Evolutionary conservation across 2,797 vertebrate species (phyloP), one percentile per base, ranked within the genome.

Genomic region (Labroides dimidiatus): DNA sequence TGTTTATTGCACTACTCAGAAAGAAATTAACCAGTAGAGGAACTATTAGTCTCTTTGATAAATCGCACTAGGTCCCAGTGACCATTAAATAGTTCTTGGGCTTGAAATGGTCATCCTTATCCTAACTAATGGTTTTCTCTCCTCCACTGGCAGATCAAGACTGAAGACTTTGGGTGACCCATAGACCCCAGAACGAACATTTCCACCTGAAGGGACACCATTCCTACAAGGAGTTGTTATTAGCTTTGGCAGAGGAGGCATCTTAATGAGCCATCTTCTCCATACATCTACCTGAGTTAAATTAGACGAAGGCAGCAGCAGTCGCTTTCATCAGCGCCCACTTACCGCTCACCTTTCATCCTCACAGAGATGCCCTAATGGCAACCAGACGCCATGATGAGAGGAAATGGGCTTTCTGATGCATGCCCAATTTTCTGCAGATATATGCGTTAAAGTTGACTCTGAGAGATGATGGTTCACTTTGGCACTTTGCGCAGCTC

Each of bases 321-420:
- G 37, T 49, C 20, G 61, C 75, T 85, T 82, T 83, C 73, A 72
- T 84, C 81, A 69, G 62, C 50, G 19, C 68, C 77, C 71, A 48
- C 74, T 67, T 39, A n/a, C 19, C 10, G 51, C 51, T 64, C 72
- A 63, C 63, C 68, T 81, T 82, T 85, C 78, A 76, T 84, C 77
- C 72, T 62, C 76, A 36, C 53, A 16, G 41, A 72, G 45, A 42
- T 48, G 50, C 64, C 65, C 66, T 76, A 68, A 85, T 72, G 73
- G 79, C 57, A 39, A 63, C 62, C 21, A 57, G 65, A 69, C 59
- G 12, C 51, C 57, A 16, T 48, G 72, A 67, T 49, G 62, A 49
- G 20, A 54, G 65, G 36, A 68, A 57, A 80, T 55, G 64, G 56
- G 63, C 39, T 64, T 71, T 75, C 56, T 66, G 67, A 74, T 65